A percentile compares a stretch with the other conserved stretches of the same genome.
Conservation (phyloP, 2,113 vertebrate species). For the Amphiprion percula region DNA sequence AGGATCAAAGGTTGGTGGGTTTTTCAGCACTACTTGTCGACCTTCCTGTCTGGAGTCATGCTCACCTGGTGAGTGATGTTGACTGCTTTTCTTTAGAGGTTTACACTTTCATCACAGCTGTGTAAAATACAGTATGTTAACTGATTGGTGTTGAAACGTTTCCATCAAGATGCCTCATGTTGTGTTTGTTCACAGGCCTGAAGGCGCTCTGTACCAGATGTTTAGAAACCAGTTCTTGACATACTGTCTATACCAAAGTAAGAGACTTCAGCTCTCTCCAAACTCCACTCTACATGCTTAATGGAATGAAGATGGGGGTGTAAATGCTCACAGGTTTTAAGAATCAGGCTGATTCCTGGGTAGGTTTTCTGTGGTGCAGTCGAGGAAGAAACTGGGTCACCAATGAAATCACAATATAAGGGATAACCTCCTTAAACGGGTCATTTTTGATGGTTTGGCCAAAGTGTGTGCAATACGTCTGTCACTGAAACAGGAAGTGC, state of each 20-base stretch:
- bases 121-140: not conserved
- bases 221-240: slow-evolving; percentile 96
- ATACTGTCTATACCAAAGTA: slow-evolving; percentile 98
- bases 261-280: slow-evolving; percentile 58
- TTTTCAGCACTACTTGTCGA: slow-evolving; percentile 95
- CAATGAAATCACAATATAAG: no score
- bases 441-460: no score
- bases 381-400: no score
- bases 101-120: not conserved
- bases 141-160: not conserved
- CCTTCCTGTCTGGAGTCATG: slow-evolving; percentile 98
- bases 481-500: no score
- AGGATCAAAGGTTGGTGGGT: slow-evolving; percentile 99
- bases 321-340: no score
- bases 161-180: not conserved
- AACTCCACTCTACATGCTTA: not conserved
- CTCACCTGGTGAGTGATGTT: slow-evolving; percentile 92
- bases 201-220: slow-evolving; percentile 96
- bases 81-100: not conserved
- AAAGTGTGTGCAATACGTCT: no score
- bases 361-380: no score
- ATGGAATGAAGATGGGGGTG: no score
- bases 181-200: slow-evolving; percentile 87
- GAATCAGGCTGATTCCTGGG: no score
- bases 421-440: no score